Evolutionary conservation across 2,113 vertebrate genomes (phyloP), one percentile per base, ranked within the genome.

Genomic region (Trogon melanurus): DNA sequence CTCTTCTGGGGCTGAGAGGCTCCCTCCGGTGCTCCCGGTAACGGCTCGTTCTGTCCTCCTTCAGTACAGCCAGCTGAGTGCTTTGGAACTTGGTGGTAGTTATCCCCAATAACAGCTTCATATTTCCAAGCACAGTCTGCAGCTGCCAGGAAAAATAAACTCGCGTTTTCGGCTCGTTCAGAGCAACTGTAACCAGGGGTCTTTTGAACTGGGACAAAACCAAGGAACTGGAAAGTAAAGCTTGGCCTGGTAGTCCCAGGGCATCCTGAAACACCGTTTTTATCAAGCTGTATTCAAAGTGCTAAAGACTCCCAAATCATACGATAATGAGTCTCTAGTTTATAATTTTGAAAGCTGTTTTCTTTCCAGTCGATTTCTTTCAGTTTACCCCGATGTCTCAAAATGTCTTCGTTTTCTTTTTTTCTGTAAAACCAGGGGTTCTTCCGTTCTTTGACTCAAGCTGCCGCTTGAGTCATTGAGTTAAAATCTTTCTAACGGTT

Each of bases 81-180:
- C 97, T 98, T 95, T 97, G 98, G 97, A 97, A 97, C 97, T 97
- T 95, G 71, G 74, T 75, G 95, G 95, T 95, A 92, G 97, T 97
- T 96, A 90, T 97, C 97, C 97, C 89, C 85, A 98, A 97, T 92
- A 97, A 97, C 97, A 98, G 97, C 97, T 98, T 98, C 97, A 91
- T 97, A 97, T 98, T 98, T 98, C 98, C 96, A 97, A 98, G 98
- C 97, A 98, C 97, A 95, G 74, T 58, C 91, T 97, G 97, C 97
- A 96, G 97, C 96, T 98, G 97, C 98, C 98, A 98, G 97, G 96
- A 97, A 98, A 98, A 98, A 98, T 94, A 98, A 97, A 97, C 96
- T 93, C 94, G 94, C 89, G 53, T 98, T 98, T 98, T 97, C 92
- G n/a, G 89, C 90, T 97, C 93, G 72, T 97, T 97, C 93, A 89